phyloP scores from a whole-genome alignment of 2,888 invertebrate genomes.

The Drosophila recens region DNA sequence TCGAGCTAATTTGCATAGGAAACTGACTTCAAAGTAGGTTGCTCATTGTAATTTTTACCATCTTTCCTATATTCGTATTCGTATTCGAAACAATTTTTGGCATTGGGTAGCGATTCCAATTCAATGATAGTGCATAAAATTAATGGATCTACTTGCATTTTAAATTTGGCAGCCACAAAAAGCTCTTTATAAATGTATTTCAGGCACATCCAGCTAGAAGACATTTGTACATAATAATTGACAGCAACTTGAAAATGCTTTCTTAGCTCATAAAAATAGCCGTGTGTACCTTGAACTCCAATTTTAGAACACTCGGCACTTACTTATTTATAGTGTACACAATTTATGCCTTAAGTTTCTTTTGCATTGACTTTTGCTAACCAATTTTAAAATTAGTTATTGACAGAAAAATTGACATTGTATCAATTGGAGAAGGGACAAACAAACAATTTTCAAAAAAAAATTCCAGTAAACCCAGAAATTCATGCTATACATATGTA shows the following conservation, averaged over 20 bases:
- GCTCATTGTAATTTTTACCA: slow-evolving; percentile 37
- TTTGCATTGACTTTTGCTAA: slow-evolving; percentile 31
- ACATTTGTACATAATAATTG: slow-evolving; percentile 22
- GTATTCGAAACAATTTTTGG: slow-evolving; percentile 15
- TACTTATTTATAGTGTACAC: slow-evolving; percentile 16
- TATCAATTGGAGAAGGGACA: too few relatives aligned
- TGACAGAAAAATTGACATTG: slow-evolving; percentile 15
- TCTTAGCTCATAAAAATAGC: slow-evolving; percentile 50
- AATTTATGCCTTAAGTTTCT: neutral
- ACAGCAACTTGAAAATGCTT: slow-evolving; percentile 39
- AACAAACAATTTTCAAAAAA: too few relatives aligned
- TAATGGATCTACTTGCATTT: slow-evolving; percentile 54
- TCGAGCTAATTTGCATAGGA: slow-evolving; percentile 69
- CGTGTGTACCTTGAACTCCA: slow-evolving; percentile 9
- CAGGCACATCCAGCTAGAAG: slow-evolving; percentile 14
- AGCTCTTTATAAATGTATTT: slow-evolving; percentile 55
- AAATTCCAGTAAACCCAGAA: neutral
- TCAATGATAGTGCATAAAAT: slow-evolving; percentile 73
- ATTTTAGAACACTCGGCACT: slow-evolving; percentile 12
- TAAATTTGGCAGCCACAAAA: slow-evolving; percentile 28
- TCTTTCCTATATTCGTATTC: too few relatives aligned
- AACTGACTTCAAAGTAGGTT: slow-evolving; percentile 59
- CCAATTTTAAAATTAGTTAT: slow-evolving; percentile 45
- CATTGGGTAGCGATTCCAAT: slow-evolving; percentile 55
- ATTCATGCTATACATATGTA: neutral